phyloP scores from a whole-genome alignment of 1,140 invertebrate species.

The Cydia amplana region DNA sequence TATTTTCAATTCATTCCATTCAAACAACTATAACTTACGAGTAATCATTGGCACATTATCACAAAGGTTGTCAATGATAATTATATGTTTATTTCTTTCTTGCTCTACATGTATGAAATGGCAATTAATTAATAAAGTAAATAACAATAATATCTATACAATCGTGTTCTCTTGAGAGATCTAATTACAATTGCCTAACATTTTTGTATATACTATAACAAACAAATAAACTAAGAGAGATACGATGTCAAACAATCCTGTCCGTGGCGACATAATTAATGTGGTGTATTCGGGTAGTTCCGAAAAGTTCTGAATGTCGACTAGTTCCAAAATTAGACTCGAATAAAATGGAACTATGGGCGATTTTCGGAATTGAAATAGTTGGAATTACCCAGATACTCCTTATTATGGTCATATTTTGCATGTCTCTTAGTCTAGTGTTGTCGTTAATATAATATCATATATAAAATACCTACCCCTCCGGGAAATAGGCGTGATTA shows the following conservation, averaged over 20 bases:
- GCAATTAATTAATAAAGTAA: slow-evolving; percentile 37
- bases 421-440: not conserved
- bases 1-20: slow-evolving; percentile 17
- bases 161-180: slow-evolving; percentile 35
- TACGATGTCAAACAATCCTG: not conserved
- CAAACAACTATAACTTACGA: slow-evolving; percentile 45
- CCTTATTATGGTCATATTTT: not conserved
- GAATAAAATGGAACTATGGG: no score
- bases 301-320: no score
- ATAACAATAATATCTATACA: slow-evolving; percentile 12
- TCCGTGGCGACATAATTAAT: not conserved
- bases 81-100: slow-evolving; percentile 37
- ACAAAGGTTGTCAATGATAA: slow-evolving; percentile 76
- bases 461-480: no score
- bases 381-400: no score
- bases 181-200: slow-evolving; percentile 27
- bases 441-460: not conserved
- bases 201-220: not conserved
- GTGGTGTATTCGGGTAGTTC: no score
- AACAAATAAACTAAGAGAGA: not conserved
- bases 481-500: no score
- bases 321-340: no score
- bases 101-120: slow-evolving; percentile 38
- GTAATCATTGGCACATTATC: slow-evolving; percentile 78
- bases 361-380: no score